Conservation (phyloP, 2,888 invertebrate genomes). For the Cactoblastis cactorum region DNA sequence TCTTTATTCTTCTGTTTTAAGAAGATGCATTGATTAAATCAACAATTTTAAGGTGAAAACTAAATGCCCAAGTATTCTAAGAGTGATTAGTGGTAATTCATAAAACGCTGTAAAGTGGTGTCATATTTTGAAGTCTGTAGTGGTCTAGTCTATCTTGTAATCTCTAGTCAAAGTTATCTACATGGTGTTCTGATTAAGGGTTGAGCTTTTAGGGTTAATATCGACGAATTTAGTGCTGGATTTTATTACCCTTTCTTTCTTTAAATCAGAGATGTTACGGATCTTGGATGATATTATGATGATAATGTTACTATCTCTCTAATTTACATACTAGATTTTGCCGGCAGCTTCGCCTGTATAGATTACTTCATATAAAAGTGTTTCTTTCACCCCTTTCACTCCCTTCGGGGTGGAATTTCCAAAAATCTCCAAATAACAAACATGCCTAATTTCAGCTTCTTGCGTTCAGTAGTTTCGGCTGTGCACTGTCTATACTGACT, state of each 20-base stretch:
- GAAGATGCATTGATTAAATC: conserved; percentile 39
- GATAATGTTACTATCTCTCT: no score
- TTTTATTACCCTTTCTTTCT: background rate
- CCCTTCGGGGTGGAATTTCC: no score
- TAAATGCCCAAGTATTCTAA: conserved; percentile 40
- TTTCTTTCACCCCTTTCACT: no score
- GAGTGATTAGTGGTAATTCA: conserved; percentile 34
- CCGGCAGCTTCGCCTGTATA: no score
- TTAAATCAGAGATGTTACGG: no score
- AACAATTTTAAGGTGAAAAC: conserved; percentile 29
- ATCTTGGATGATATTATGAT: no score
- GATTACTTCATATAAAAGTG: no score
- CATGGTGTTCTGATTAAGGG: conserved; percentile 48
- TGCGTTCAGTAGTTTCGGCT: no score
- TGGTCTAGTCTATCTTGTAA: conserved; percentile 32
- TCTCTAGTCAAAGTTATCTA: conserved; percentile 48
- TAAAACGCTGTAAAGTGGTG: conserved; percentile 19
- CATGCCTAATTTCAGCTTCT: no score
- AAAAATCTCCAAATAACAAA: no score
- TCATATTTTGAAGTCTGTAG: conserved; percentile 23
- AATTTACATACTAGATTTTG: no score
- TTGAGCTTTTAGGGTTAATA: conserved; percentile 70
- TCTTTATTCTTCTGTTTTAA: conserved; percentile 52
- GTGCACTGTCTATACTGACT: no score
- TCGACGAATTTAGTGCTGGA: conserved; percentile 46